Evolutionary conservation across 2,888 invertebrate species (phyloP).

Genomic region (Argyresthia albistria): DNA sequence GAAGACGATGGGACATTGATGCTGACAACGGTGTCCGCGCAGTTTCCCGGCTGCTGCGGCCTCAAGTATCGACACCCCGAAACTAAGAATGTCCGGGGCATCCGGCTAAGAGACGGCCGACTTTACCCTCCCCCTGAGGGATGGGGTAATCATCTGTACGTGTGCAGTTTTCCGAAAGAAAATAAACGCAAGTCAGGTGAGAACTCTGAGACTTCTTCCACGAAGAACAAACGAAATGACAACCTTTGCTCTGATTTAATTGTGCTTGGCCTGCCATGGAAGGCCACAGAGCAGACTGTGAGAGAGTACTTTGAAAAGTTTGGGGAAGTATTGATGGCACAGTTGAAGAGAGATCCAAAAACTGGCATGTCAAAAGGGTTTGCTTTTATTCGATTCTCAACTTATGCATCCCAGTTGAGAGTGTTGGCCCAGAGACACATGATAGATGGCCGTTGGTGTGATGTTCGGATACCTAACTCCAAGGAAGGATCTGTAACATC

Average conservation of each 20-base stretch:
- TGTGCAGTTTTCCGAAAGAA: conserved; percentile 91
- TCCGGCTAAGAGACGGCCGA: conserved; percentile 91
- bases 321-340: conserved; percentile 98
- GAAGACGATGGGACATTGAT: conserved; percentile 96
- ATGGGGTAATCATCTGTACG: conserved; percentile 87
- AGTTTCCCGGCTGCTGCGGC: conserved; percentile 97
- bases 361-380: conserved; percentile 98
- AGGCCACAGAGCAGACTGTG: conserved; percentile 96
- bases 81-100: conserved; percentile 90
- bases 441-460: conserved; percentile 98
- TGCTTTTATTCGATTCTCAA: conserved; percentile 96
- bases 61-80: conserved; percentile 97
- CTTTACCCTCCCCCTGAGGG: conserved; percentile 91
- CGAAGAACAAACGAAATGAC: conserved; percentile 95
- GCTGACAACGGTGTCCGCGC: conserved; percentile 94
- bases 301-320: conserved; percentile 97
- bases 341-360: conserved; percentile 92
- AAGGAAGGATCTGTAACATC: conserved; percentile 83
- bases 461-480: conserved; percentile 98
- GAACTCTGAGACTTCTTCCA: conserved; percentile 85
- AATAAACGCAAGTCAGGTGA: conserved; percentile 96
- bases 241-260: conserved; percentile 97
- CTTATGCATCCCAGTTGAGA: conserved; percentile 95
- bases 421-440: conserved; percentile 95
- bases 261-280: conserved; percentile 98